These are phyloP conservation scores for Cavia porcellus DNA, from an alignment of 2,113 vertebrate species.

Conservation along the genomic window DNA sequence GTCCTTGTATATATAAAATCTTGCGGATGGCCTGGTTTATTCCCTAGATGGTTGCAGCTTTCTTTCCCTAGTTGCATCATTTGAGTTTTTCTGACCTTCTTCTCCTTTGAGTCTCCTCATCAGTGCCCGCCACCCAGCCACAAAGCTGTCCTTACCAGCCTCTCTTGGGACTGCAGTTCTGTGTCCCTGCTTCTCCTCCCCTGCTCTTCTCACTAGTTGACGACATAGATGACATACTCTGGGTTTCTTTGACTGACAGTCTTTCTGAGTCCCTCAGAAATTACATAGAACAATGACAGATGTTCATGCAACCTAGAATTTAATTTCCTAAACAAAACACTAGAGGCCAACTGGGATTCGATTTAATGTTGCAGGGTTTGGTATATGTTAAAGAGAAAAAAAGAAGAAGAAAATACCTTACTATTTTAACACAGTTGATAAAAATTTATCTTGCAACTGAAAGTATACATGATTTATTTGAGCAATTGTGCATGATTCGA, in stretches of 20 bases:
- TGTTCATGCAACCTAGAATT: background rate
- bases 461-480: background rate
- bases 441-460: background rate
- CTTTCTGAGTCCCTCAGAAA: background rate
- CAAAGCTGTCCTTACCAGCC: background rate
- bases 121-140: background rate
- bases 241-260: background rate
- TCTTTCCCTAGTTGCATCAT: background rate
- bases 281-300: background rate
- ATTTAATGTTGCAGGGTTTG: background rate
- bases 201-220: background rate
- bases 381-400: background rate
- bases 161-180: too few relatives aligned
- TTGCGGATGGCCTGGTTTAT: background rate
- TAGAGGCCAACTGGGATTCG: background rate
- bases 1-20: background rate
- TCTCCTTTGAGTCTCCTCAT: background rate
- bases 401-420: background rate
- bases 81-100: background rate
- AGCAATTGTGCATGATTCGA: background rate
- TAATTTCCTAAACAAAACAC: slow-evolving; percentile 18
- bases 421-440: slow-evolving; percentile 14
- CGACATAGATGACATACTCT: background rate
- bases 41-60: background rate
- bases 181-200: background rate